phyloP scores from a whole-genome alignment of 2,797 vertebrate species.

The Amblyraja radiata region DNA sequence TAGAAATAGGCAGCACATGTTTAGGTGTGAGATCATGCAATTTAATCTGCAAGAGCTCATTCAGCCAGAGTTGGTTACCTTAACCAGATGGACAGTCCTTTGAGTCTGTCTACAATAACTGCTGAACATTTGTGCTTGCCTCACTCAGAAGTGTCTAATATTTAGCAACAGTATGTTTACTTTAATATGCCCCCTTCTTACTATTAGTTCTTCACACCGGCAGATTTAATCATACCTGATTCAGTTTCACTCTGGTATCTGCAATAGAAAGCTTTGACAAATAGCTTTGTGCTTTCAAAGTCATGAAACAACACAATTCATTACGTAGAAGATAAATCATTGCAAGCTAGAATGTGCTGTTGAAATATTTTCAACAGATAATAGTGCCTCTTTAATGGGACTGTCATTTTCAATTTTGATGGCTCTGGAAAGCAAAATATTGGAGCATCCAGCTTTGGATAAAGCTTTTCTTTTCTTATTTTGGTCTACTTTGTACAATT shows the following conservation, averaged over 20 bases:
- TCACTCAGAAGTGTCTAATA: not conserved
- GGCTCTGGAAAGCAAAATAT: not conserved
- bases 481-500: not conserved
- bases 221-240: not conserved
- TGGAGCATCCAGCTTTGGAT: not conserved
- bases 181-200: not conserved
- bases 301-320: not conserved
- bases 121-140: not conserved
- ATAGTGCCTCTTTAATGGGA: not conserved
- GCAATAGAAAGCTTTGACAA: constrained; percentile 12
- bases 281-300: not conserved
- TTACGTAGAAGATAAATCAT: constrained; percentile 11
- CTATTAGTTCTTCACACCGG: not conserved
- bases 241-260: not conserved
- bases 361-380: not conserved
- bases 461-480: not conserved
- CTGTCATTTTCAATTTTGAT: not conserved
- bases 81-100: not conserved
- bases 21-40: not conserved
- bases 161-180: not conserved
- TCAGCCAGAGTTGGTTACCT: not conserved
- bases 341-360: not conserved
- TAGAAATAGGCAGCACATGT: too few species aligned
- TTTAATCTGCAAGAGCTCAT: not conserved
- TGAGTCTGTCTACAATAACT: not conserved